These are phyloP conservation scores for Bradypus variegatus DNA, from an alignment of 2,797 vertebrate species.

Conservation along the genomic window DNA sequence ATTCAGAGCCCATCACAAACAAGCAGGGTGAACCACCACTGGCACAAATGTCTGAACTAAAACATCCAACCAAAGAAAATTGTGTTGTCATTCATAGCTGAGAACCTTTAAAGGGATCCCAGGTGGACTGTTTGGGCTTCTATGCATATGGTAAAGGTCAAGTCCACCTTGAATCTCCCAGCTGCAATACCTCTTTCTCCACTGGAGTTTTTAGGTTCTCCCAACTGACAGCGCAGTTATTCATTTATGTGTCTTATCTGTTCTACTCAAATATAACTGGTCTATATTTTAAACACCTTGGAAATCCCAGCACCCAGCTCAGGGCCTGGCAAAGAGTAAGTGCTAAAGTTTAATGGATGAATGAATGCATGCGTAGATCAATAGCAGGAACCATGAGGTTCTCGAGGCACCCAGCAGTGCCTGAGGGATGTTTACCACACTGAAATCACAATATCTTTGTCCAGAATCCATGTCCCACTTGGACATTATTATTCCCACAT, in stretches of 20 bases:
- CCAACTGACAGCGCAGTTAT: not conserved
- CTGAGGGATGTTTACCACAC: not conserved
- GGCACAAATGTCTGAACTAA: not conserved
- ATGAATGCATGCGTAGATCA: not conserved
- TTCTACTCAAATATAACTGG: not conserved
- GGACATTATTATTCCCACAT: slow-evolving; percentile 1
- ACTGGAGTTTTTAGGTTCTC: not conserved
- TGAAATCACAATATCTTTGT: slow-evolving; percentile 22
- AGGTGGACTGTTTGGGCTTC: not conserved
- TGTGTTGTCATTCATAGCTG: not conserved
- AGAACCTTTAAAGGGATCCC: not conserved
- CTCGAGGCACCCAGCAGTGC: not conserved
- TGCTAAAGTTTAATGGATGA: not conserved
- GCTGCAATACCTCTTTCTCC: not conserved
- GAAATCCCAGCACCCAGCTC: not conserved
- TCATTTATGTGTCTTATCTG: not conserved
- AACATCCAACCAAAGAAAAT: not conserved
- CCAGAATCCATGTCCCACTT: not conserved
- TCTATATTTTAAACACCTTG: not conserved
- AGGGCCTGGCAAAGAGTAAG: not conserved
- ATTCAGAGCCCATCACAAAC: not conserved
- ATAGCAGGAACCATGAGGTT: not conserved
- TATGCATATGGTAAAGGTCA: not conserved
- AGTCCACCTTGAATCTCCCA: not conserved
- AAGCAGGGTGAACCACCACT: not conserved